Evolutionary conservation across 2,113 vertebrate species (phyloP).

Genomic region (Pollimyrus isidori): DNA sequence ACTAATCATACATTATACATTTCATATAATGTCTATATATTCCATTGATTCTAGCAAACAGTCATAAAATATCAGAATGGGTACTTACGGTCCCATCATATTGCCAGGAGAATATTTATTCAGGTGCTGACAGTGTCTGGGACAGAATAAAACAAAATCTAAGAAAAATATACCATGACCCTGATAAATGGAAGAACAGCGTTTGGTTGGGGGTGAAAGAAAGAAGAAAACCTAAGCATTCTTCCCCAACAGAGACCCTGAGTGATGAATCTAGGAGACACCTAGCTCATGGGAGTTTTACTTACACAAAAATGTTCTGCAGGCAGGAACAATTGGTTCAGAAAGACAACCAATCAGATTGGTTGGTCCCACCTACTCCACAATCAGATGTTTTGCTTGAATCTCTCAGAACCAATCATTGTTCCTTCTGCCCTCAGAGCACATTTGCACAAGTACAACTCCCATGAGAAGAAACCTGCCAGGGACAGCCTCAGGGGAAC

Average conservation of each 20-base stretch:
- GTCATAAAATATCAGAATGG: neutral
- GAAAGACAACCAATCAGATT: too few relatives aligned
- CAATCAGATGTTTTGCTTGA: too few relatives aligned
- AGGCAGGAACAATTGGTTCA: too few relatives aligned
- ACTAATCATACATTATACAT: constrained; percentile 8
- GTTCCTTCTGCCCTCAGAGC: too few relatives aligned
- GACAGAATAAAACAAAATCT: neutral
- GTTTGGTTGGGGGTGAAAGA: neutral
- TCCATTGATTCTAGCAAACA: neutral
- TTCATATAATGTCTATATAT: neutral
- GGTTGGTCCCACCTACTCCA: too few relatives aligned
- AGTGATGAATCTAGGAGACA: neutral
- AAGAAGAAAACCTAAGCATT: neutral
- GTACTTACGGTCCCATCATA: neutral
- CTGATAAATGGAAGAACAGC: neutral
- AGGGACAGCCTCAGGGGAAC: neutral
- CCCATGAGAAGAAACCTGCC: neutral
- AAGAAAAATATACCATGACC: neutral
- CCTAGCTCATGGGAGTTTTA: too few relatives aligned
- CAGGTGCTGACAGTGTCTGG: neutral
- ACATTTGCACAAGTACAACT: too few relatives aligned
- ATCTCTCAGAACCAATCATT: too few relatives aligned
- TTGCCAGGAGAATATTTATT: constrained; percentile 3
- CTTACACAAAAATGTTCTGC: too few relatives aligned
- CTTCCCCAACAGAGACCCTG: neutral